phyloP scores from a whole-genome alignment of 2,797 vertebrate species.

The Dryobates pubescens region DNA sequence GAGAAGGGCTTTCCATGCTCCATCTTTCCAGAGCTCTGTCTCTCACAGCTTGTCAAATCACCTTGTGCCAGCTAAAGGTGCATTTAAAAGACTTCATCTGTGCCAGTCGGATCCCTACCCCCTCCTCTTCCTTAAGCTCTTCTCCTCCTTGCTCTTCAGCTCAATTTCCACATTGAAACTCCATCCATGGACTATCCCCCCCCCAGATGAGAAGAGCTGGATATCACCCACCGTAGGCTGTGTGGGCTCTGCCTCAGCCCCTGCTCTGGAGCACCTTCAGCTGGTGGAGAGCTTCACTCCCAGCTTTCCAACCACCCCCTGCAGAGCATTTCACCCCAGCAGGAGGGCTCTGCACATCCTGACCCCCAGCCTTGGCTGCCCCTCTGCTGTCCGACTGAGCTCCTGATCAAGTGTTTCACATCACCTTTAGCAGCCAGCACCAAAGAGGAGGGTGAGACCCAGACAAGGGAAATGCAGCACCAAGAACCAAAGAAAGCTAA shows the following conservation, averaged over 20 bases:
- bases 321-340: not conserved
- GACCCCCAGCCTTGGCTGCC: fast-evolving
- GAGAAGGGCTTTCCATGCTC: slow-evolving; percentile 44
- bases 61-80: slow-evolving; percentile 43
- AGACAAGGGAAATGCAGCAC: slow-evolving; percentile 25
- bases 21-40: slow-evolving; percentile 35
- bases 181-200: not conserved
- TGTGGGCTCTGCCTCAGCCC: not conserved
- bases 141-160: not conserved
- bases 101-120: not conserved
- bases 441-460: slow-evolving; percentile 57
- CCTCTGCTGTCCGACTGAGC: not conserved
- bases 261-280: not conserved
- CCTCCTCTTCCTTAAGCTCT: not conserved
- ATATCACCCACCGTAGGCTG: fast-evolving
- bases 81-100: slow-evolving; percentile 8
- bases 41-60: slow-evolving; percentile 61
- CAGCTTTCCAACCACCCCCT: not conserved
- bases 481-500: slow-evolving; percentile 24
- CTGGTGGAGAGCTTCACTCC: not conserved
- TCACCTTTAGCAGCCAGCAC: slow-evolving; percentile 41
- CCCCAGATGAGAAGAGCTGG: not conserved
- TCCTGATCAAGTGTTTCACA: slow-evolving; percentile 3
- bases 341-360: not conserved
- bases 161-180: not conserved